A percentile compares a stretch with the other conserved stretches of the same genome.
Conservation (phyloP, 2,888 invertebrate species). For the Seira musarum region DNA sequence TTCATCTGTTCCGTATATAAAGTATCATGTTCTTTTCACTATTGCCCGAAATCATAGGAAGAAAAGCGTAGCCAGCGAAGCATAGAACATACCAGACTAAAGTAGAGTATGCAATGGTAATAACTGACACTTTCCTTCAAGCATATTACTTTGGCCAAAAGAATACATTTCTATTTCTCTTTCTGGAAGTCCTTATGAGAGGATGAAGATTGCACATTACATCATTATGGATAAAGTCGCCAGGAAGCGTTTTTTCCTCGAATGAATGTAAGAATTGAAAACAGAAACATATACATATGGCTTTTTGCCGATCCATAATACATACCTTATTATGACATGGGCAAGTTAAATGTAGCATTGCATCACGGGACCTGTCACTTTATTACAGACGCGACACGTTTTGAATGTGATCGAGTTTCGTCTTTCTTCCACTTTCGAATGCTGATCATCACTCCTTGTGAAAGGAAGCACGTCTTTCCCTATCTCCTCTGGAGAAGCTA, state of each 20-base stretch:
- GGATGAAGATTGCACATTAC: not conserved
- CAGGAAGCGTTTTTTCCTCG: not conserved
- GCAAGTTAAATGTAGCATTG: conserved; percentile 11
- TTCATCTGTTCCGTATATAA: not conserved
- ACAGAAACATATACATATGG: too few species aligned
- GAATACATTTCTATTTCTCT: not conserved
- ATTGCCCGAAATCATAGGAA: not conserved
- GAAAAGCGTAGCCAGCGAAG: conserved; percentile 2
- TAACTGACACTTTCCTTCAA: conserved; percentile 17
- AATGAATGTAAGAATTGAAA: not conserved
- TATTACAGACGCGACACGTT: conserved; percentile 15
- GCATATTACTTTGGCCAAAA: not conserved
- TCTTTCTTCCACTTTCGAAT: conserved; percentile 14
- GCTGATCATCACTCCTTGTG: not conserved
- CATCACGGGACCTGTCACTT: conserved; percentile 21
- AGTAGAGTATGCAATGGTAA: not conserved
- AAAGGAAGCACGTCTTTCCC: conserved; percentile 5
- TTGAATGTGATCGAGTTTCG: conserved; percentile 16
- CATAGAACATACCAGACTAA: not conserved
- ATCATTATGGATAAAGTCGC: not conserved
- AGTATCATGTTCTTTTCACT: not conserved
- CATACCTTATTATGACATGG: not conserved
- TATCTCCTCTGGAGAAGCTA: not conserved
- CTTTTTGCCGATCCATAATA: too few species aligned
- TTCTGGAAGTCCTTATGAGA: not conserved